Evolutionary conservation across 2,113 vertebrate genomes (phyloP).

Genomic region (Tyrannus savana): DNA sequence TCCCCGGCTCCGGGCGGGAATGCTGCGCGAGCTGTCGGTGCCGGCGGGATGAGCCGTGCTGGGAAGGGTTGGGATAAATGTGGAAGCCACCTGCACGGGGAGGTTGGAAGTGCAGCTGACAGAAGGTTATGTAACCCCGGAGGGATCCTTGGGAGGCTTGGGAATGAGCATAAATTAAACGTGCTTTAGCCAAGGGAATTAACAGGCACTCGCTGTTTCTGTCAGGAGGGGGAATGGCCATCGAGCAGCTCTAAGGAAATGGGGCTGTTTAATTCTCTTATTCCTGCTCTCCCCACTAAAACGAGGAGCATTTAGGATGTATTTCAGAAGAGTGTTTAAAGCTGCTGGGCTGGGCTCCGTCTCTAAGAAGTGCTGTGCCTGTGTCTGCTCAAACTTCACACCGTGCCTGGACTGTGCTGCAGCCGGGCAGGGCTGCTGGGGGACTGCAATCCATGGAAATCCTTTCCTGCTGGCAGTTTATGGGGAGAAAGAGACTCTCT

Average conservation of each 20-base stretch:
- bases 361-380: neutral
- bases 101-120: neutral
- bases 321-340: neutral
- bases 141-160: neutral
- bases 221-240: neutral
- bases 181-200: neutral
- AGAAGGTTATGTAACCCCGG: neutral
- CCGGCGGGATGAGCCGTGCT: neutral
- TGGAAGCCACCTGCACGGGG: constrained; percentile 27
- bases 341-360: neutral
- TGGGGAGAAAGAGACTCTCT: neutral
- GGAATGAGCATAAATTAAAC: neutral
- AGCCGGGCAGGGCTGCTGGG: neutral
- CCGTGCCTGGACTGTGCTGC: neutral
- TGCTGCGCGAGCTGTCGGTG: neutral
- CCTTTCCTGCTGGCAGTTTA: neutral
- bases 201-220: neutral
- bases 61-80: neutral
- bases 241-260: neutral
- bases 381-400: neutral
- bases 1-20: neutral
- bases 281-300: neutral
- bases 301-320: neutral
- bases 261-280: neutral
- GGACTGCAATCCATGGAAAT: neutral